Base-by-base conservation (phyloP, 2,888 invertebrate genomes). In the Phaedon cochleariae region DNA sequence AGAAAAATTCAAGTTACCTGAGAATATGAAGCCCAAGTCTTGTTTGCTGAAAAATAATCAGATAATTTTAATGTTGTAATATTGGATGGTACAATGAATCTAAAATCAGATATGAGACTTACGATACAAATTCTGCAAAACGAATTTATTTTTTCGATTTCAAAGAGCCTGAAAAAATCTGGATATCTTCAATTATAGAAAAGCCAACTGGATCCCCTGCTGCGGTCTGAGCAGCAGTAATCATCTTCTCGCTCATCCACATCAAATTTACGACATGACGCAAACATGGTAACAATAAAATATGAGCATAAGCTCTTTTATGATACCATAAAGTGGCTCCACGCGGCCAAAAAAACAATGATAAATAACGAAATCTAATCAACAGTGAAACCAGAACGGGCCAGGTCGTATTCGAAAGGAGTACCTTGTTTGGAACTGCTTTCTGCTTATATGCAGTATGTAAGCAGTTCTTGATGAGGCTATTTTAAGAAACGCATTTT, bases 281-380 rank as follows among this genome's bases (percentile, higher is more conserved):
- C 45, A 41, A 45, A 57, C 26, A 57, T 26, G 15, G 17, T 45
- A n/a, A 15, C 45, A 21, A 18, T 57, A 55, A 55, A 41, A 20
- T 20, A 22, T 31, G 4, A 15, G 15, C 9, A 45, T 57, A n/a
- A 45, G 45, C 22, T 57, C 18, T 57, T 57, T 57, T 57, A 57
- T 57, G 45, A 45, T 26, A 57, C 18, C 37, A 57, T 57, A 57
- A 57, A 57, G 21, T 37, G 41, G 54, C 26, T 45, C 26, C 45
- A 45, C 45, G 10, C 26, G 15, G n/a, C 41, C 3, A 41, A 41
- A 41, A 41, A 26, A 26, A 26, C 7, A 7, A 26, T 15, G 12
- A 41, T 41, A 41, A 41, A 41, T 41, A 15, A 15, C 41, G 6
- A 41, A 41, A 41, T 41, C 41, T 41, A 41, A 41, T 41, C 41